Base-by-base conservation (phyloP, 2,888 invertebrate species). In the Quadroppia sp. region DNA sequence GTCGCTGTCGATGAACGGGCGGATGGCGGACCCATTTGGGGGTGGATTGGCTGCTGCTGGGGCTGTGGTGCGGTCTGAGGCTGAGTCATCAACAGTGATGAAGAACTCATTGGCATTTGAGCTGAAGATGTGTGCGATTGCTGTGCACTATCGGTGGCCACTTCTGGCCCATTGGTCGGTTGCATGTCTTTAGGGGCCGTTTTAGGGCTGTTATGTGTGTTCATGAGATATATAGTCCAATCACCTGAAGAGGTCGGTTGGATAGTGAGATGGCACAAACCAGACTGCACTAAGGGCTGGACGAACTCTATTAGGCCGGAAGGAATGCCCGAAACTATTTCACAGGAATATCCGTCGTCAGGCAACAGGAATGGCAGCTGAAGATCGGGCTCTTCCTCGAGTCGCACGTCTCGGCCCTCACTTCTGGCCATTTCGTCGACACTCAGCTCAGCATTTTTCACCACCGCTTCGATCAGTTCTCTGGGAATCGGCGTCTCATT, bases 341-440 rank as follows among this genome's bases (percentile, higher is more conserved):
- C 97, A 81, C 94, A 95, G 81, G 95, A 95, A 84, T 95, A 97
- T 25, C 96, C 98, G 84, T 99, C 98, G 81, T 97, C 96, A 0
- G 99, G 98, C 74, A 98, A 87, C 69, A 99, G 85, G 78, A 99
- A 89, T 0, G 94, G 94, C 74, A 97, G 86, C 80, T 92, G 91
- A 56, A 98, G 87, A 76, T 86, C 84, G 79, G 91, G 90, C 40
- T 90, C 89, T 81, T 96, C 95, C 83, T 98, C 96, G 71, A 98
- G 83, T 0, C 90, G 87, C 76, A 94, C 89, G 83, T 94, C 92
- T 17, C 94, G 87, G 0, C 95, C 96, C 0, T 74, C 74, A 6
- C 9, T 70, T 20, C 70, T 17, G 28, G 32, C 91, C 77, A 94
- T 85, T 81, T 94, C 94, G 82, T 99, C 98, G 1, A 96, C 92